A percentile compares a stretch with the other conserved stretches of the same genome.
These are phyloP conservation scores for Tapirus terrestris DNA, from an alignment of 2,113 vertebrate genomes.

Conservation along the genomic window DNA sequence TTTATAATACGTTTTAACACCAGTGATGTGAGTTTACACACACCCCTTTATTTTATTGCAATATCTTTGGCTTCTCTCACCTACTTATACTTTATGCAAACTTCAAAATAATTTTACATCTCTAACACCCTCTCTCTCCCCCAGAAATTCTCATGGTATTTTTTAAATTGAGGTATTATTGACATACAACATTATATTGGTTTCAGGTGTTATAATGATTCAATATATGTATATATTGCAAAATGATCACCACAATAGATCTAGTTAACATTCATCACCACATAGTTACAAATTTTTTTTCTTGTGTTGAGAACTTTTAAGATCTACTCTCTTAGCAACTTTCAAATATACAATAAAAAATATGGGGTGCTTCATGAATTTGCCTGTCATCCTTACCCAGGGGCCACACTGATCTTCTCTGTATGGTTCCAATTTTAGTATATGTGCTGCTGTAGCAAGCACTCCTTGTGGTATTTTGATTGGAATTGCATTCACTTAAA, in stretches of 20 bases:
- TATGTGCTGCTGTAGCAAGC: background rate
- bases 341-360: background rate
- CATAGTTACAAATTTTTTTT: background rate
- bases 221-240: background rate
- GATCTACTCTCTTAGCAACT: background rate
- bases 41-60: background rate
- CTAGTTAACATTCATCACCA: background rate
- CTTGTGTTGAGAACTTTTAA: background rate
- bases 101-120: conserved; percentile 10
- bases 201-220: background rate
- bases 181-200: background rate
- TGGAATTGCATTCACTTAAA: background rate
- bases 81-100: background rate
- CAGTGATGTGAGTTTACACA: background rate
- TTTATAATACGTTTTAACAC: conserved; percentile 19
- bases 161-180: background rate
- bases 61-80: background rate
- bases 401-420: background rate
- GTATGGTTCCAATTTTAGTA: background rate
- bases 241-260: background rate
- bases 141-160: background rate
- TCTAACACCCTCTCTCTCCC: background rate
- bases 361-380: background rate
- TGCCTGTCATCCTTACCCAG: background rate
- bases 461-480: background rate